phyloP scores from a whole-genome alignment of 2,113 vertebrate genomes.

The Gila orcuttii region DNA sequence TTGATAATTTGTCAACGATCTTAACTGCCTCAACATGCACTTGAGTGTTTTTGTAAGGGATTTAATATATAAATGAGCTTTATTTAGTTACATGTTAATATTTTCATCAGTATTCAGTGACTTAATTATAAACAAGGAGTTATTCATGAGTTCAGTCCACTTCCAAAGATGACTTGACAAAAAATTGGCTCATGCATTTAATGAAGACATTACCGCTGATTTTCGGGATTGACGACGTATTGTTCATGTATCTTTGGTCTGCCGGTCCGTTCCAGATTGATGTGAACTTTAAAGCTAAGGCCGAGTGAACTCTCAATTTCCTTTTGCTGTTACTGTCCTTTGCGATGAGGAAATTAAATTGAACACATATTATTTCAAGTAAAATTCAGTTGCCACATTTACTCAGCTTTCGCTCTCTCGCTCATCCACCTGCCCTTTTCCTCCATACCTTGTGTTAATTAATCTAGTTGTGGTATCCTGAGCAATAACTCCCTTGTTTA shows the following conservation, averaged over 20 bases:
- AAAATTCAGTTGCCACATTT: conserved; percentile 20
- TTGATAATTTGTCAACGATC: conserved; percentile 15
- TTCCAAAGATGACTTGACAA: neutral
- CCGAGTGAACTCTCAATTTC: conserved; percentile 24
- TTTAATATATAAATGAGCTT: neutral
- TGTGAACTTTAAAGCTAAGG: conserved; percentile 12
- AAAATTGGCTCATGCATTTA: conserved; percentile 4
- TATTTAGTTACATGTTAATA: neutral
- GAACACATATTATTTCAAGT: conserved; percentile 33
- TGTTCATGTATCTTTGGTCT: neutral
- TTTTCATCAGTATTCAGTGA: neutral
- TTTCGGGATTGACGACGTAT: neutral
- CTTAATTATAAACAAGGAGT: neutral
- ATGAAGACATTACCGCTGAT: conserved; percentile 20
- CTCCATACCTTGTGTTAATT: conserved; percentile 34
- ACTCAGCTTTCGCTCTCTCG: neutral
- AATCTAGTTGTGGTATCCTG: conserved; percentile 16
- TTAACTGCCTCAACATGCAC: neutral
- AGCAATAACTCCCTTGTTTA: conserved; percentile 39
- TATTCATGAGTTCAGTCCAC: neutral
- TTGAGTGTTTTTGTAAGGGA: neutral
- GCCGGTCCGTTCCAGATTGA: neutral
- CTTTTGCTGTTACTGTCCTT: conserved; percentile 8
- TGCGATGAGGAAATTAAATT: conserved; percentile 37
- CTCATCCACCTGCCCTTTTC: conserved; percentile 33